A percentile compares a stretch with the other conserved stretches of the same genome.
phyloP scores from a whole-genome alignment of 2,888 invertebrate genomes.

The Gisinianus flammeolus region DNA sequence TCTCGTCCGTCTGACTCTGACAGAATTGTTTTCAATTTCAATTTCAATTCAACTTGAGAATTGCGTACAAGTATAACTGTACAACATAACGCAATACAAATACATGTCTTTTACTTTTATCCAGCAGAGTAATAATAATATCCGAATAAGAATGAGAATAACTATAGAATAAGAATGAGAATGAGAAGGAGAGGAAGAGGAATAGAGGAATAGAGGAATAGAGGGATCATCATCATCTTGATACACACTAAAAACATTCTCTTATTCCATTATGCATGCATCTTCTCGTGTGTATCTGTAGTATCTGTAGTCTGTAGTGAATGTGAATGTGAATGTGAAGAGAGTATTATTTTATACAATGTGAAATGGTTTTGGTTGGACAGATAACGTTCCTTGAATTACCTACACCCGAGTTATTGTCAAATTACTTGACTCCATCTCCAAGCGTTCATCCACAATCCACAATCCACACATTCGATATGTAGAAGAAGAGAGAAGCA shows the following conservation, averaged over 20 bases:
- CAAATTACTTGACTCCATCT: neutral
- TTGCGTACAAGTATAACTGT: no score
- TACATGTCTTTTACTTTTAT: no score
- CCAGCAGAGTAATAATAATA: no score
- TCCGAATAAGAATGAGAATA: no score
- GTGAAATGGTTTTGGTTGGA: neutral
- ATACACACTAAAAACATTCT: neutral
- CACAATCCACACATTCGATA: neutral
- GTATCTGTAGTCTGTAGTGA: neutral
- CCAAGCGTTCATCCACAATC: neutral
- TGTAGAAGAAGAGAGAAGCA: neutral
- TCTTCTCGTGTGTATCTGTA: no score
- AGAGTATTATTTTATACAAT: neutral
- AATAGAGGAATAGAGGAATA: no score
- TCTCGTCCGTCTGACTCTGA: no score
- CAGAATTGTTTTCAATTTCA: no score
- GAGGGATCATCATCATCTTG: neutral
- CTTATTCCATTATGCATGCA: neutral
- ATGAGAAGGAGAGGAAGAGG: no score
- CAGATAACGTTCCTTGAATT: neutral
- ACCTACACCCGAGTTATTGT: conserved; percentile 9
- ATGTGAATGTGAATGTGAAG: neutral
- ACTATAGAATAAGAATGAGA: no score
- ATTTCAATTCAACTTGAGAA: no score
- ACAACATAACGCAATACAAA: no score